These are phyloP conservation scores for Macrobrachium rosenbergii DNA, from an alignment of 1,140 invertebrate genomes.

Conservation along the genomic window DNA sequence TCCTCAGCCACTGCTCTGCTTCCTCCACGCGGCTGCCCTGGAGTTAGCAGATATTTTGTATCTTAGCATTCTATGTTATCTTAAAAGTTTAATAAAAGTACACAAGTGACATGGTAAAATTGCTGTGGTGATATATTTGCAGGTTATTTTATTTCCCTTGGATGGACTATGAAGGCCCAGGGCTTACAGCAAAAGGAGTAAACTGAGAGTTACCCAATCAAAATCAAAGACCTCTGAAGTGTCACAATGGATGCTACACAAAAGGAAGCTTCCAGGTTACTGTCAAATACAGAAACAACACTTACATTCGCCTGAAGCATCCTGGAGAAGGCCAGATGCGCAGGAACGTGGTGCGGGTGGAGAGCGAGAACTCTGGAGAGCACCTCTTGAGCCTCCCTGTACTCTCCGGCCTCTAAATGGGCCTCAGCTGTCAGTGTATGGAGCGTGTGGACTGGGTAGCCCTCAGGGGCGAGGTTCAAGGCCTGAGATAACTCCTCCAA, in stretches of 20 bases:
- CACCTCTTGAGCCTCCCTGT: conserved; percentile 86
- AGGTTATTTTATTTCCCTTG: too few species aligned
- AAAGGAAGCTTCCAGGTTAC: too few species aligned
- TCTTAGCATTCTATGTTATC: too few species aligned
- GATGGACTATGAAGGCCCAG: too few species aligned
- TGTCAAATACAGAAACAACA: conserved; percentile 54
- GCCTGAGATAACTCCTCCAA: conserved; percentile 50
- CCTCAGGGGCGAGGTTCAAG: conserved; percentile 46
- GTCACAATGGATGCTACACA: too few species aligned
- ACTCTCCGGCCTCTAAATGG: conserved; percentile 82
- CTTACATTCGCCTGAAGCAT: conserved; percentile 90
- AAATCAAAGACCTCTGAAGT: too few species aligned
- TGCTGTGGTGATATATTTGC: too few species aligned
- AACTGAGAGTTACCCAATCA: too few species aligned
- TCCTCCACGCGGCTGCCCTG: conserved; percentile 85
- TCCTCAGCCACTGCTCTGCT: conserved; percentile 91
- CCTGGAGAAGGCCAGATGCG: conserved; percentile 91
- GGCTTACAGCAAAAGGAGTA: too few species aligned
- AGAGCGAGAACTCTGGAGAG: conserved; percentile 83
- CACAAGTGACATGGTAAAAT: too few species aligned
- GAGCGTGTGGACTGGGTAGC: conserved; percentile 71
- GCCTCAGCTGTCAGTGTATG: conserved; percentile 89
- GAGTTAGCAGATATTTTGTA: not conserved
- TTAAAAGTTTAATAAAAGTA: too few species aligned
- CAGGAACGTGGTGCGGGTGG: conserved; percentile 88